Conservation (phyloP, 2,113 vertebrate species). For the Polypterus senegalus region DNA sequence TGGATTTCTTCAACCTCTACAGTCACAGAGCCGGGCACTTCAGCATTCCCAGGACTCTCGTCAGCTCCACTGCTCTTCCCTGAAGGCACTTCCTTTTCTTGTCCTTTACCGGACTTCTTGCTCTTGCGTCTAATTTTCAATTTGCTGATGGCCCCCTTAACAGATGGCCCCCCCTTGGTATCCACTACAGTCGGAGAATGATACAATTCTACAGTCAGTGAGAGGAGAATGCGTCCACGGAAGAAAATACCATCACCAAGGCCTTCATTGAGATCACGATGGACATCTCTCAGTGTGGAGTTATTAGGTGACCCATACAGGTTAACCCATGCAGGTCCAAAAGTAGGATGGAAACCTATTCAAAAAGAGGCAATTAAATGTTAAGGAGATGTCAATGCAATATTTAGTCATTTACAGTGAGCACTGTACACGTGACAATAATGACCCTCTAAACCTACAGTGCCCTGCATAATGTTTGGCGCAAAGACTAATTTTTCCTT, state of each 20-base stretch:
- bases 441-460: too few relatives aligned
- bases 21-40: constrained; percentile 62
- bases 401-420: too few relatives aligned
- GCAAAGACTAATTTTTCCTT: too few relatives aligned
- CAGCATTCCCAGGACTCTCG: constrained; percentile 20
- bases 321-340: constrained; percentile 79
- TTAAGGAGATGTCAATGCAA: too few relatives aligned
- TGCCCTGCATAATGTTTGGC: too few relatives aligned
- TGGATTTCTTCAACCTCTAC: constrained; percentile 77
- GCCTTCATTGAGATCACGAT: constrained; percentile 75
- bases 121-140: constrained; percentile 64
- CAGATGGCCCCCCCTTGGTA: constrained; percentile 27
- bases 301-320: constrained; percentile 80
- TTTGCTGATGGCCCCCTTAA: constrained; percentile 46
- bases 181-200: constrained; percentile 40
- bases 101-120: constrained; percentile 47
- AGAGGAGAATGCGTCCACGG: constrained; percentile 67
- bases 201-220: constrained; percentile 63
- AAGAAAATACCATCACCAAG: constrained; percentile 74
- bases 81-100: constrained; percentile 19
- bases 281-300: constrained; percentile 57
- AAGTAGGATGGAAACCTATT: constrained; percentile 73
- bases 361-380: too few relatives aligned
- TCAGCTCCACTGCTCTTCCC: constrained; percentile 23
- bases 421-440: too few relatives aligned